phyloP scores from a whole-genome alignment of 1,140 invertebrate genomes.

The Stenopsyche tienmushanensis region DNA sequence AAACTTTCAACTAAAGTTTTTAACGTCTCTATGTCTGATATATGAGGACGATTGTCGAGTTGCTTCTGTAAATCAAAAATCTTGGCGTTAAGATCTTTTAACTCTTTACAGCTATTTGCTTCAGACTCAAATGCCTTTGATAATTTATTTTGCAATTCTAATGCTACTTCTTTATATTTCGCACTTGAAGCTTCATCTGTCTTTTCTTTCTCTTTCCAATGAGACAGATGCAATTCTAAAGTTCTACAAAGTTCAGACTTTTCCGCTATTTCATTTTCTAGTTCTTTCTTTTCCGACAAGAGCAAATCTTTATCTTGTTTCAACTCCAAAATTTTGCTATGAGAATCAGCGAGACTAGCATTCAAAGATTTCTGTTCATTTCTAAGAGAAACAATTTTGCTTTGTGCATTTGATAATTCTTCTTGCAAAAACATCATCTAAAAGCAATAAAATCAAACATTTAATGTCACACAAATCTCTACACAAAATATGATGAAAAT shows the following conservation, averaged over 20 bases:
- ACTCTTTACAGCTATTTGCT: slow-evolving; percentile 20
- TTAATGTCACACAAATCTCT: background rate
- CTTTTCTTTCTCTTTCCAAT: slow-evolving; percentile 33
- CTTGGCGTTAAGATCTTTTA: slow-evolving; percentile 28
- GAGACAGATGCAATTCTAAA: slow-evolving; percentile 27
- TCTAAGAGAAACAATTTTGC: slow-evolving; percentile 22
- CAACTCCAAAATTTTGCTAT: slow-evolving; percentile 23
- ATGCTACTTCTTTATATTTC: slow-evolving; percentile 36
- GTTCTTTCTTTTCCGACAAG: slow-evolving; percentile 11
- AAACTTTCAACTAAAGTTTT: slow-evolving; percentile 12
- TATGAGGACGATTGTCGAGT: slow-evolving; percentile 26
- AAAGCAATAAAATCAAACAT: slow-evolving; percentile 13
- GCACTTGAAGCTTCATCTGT: slow-evolving; percentile 21
- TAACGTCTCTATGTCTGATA: slow-evolving; percentile 14
- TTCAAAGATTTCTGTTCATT: slow-evolving; percentile 24
- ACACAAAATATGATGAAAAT: background rate
- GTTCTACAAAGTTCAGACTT: slow-evolving; percentile 34
- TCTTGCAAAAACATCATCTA: slow-evolving; percentile 34
- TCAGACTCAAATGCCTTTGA: slow-evolving; percentile 23
- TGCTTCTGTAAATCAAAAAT: slow-evolving; percentile 31
- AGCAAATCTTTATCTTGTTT: slow-evolving; percentile 18
- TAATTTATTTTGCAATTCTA: slow-evolving; percentile 27
- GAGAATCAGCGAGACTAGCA: slow-evolving; percentile 14
- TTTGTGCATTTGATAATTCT: slow-evolving; percentile 26
- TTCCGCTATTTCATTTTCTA: slow-evolving; percentile 9